Base-by-base conservation (phyloP, 1,140 invertebrate species). In the Drosophila melanogaster region DNA sequence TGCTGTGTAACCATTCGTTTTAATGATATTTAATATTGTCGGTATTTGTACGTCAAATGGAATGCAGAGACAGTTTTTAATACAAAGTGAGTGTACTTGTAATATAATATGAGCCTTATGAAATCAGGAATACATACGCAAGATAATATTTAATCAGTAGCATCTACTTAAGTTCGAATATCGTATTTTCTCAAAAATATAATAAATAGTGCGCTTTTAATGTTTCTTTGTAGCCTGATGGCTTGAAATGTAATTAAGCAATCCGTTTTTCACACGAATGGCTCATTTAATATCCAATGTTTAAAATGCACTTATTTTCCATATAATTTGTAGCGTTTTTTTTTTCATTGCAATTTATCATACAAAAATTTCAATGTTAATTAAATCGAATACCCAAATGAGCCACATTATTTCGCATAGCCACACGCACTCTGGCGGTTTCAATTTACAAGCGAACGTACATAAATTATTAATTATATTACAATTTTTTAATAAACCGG, bases 391-490 rank as follows among this genome's bases (percentile, higher is more conserved):
- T 66, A 40, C 56, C 83, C 77, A 73, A 73, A 77, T 77, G 61
- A 60, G 62, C 56, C 14, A 51, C 62, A 58, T 51, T 71, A 51
- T 50, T 69, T 53, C 55, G 41, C 60, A 44, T 30, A 40, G 22
- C 44, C 47, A 44, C 53, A 44, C 60, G 37, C 56, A 33, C 40
- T 51, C 22, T 41, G 5, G 54, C 24, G 7, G 30, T 33, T 44
- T 44, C 55, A 33, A 24, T 33, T 24, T 17, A 10, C 19, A 44
- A 47, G 47, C 24, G 50, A 66, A 73, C 57, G 24, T 64, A 66
- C 43, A 81, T 81, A 70, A 75, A 81, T 87, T 86, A 86, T 81
- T 86, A 87, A 87, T 86, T 78, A 81, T 87, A 75, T 81, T 58
- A 77, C 37, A 54, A 17, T 64, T 85, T 77, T 70, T 79, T 77